Base-by-base conservation (phyloP, 2,888 invertebrate genomes). In the Tupiocoris notatus region DNA sequence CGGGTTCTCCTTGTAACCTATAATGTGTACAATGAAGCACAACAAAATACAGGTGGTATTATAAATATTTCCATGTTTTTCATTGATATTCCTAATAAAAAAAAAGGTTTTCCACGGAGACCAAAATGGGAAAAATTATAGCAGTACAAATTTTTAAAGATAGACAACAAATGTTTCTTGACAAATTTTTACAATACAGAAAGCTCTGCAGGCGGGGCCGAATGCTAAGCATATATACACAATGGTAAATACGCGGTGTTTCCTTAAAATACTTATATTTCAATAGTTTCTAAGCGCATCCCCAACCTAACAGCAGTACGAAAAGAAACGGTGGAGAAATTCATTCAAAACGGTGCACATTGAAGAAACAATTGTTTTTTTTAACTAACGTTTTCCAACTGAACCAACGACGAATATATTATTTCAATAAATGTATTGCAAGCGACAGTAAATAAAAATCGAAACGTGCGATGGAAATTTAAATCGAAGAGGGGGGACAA, bases 161-260 rank as follows among this genome's bases (percentile, higher is more conserved):
- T n/a, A n/a, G n/a, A n/a, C n/a, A n/a, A n/a, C n/a, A n/a, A n/a
- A n/a, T n/a, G n/a, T n/a, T n/a, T n/a, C n/a, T n/a, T n/a, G n/a
- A n/a, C n/a, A n/a, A n/a, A n/a, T n/a, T n/a, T n/a, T n/a, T n/a
- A n/a, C n/a, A n/a, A 25, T 73, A 73, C 73, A 73, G 62, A 73
- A 61, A 73, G 73, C 73, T 73, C 62, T 73, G 73, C 73, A 54
- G 63, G 57, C 39, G 73, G 73, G 62, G 73, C 39, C 61, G 62
- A 39, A 62, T 73, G 61, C 73, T 73, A 73, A 73, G 73, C 73
- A 62, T 70, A 70, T 70, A 62, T 73, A 73, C 63, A 73, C 57
- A 73, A 62, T 20, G 61, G 73, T 62, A 63, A 22, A 73, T 62
- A 73, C 54, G 39, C 63, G 39, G 39, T 39, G 39, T 39, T 3